phyloP scores from a whole-genome alignment of 2,113 vertebrate genomes.

The Gasterosteus nipponicus region DNA sequence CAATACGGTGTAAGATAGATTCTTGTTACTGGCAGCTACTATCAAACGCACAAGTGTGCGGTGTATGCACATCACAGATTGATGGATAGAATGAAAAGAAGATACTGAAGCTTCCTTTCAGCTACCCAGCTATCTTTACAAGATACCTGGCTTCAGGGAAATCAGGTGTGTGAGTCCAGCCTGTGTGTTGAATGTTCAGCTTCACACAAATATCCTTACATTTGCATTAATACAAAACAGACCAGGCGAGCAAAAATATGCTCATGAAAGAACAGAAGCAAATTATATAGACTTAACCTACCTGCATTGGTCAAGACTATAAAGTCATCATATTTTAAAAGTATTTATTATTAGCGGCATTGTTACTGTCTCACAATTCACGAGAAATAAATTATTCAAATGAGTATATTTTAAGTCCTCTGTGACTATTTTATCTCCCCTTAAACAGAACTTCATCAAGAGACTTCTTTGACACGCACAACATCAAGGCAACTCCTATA shows the following conservation, averaged over 20 bases:
- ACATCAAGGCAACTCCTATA: conserved; percentile 13
- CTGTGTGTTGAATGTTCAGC: not conserved
- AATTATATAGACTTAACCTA: not conserved
- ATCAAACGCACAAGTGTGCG: conserved; percentile 15
- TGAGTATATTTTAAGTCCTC: not conserved
- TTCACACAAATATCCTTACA: conserved; percentile 3
- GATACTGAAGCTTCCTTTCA: conserved; percentile 18
- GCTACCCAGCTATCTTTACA: conserved; percentile 32
- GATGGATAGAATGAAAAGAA: conserved; percentile 23
- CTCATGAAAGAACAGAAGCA: not conserved
- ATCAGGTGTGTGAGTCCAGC: conserved; percentile 45
- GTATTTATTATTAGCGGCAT: not conserved
- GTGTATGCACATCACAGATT: conserved; percentile 18
- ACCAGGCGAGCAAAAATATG: not conserved
- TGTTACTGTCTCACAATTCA: not conserved
- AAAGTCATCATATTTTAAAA: not conserved
- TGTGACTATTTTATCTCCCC: not conserved
- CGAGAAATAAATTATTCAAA: not conserved
- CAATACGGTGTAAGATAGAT: not conserved
- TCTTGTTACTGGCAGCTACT: conserved; percentile 2
- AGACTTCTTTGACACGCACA: conserved; percentile 16
- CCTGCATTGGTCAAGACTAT: not conserved
- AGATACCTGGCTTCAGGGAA: conserved; percentile 28
- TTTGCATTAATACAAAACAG: not conserved
- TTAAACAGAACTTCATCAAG: conserved; percentile 34